These are phyloP conservation scores for Poecilia picta DNA, from an alignment of 2,797 vertebrate genomes.

Conservation along the genomic window DNA sequence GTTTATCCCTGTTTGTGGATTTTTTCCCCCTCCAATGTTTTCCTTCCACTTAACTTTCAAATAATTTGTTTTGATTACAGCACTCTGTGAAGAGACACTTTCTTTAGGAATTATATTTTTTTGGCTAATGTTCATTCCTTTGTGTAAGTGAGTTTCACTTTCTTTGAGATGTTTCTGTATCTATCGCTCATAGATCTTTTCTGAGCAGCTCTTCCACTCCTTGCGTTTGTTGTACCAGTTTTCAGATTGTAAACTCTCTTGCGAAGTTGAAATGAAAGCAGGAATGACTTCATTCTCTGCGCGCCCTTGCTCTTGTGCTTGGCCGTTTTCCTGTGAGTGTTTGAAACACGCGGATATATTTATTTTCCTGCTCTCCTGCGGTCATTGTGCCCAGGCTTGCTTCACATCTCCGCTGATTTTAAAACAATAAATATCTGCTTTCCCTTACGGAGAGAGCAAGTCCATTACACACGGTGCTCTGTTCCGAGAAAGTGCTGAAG, in stretches of 20 bases:
- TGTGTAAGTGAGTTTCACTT: neutral
- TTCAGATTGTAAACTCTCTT: neutral
- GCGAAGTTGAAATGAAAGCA: conserved; percentile 15
- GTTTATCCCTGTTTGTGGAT: neutral
- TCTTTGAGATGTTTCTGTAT: too few species aligned
- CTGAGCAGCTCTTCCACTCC: neutral
- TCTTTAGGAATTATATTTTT: neutral
- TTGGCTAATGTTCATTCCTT: neutral
- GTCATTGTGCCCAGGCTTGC: conserved; percentile 62
- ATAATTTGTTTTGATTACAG: neutral
- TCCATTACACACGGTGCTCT: conserved; percentile 35
- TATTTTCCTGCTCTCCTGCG: conserved; percentile 65
- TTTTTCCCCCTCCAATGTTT: neutral
- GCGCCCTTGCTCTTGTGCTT: conserved; percentile 35
- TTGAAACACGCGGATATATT: conserved; percentile 70
- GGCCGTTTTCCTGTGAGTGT: conserved; percentile 66
- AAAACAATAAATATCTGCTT: conserved; percentile 69
- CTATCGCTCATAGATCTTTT: neutral
- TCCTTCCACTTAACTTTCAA: neutral
- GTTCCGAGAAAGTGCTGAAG: conserved; percentile 35
- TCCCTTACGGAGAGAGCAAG: conserved; percentile 19
- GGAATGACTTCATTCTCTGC: conserved; percentile 33
- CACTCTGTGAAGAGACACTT: neutral
- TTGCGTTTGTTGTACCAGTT: neutral
- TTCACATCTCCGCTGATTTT: conserved; percentile 49